Base-by-base conservation (phyloP, 2,113 vertebrate species). In the Chitala chitala region DNA sequence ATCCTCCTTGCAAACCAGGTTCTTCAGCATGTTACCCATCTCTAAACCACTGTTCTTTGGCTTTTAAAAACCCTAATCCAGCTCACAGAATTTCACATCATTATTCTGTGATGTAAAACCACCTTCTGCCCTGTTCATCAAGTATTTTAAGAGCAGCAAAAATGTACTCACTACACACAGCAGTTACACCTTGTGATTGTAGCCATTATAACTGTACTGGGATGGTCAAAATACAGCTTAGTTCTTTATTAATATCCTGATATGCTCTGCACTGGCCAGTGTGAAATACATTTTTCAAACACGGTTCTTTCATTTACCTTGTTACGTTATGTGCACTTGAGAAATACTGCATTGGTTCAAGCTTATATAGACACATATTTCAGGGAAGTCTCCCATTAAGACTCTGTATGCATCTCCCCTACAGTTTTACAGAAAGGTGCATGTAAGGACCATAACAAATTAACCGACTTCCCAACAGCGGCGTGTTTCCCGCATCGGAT, bases 391-490 rank as follows among this genome's bases (percentile, higher is more conserved):
- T 36, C 56, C 40, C 17, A 50, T 50, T 70, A 33, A 70, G 46
- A 15, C 5, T 54, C 76, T 70, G 75, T 78, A 69, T 63, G 59
- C 55, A 9, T 74, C 70, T 69, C 66, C 78, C 69, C 76, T 78
- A 63, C 77, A n/a, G n/a, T 46, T 78, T 72, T 80, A 84, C 83
- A 84, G 82, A 81, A 87, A 86, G 86, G 83, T 86, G 84, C 85
- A 80, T 80, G 82, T 86, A 81, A 81, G 79, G 86, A 82, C 54
- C 80, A 84, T 88, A 87, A 88, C 87, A 89, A 88, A 87, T 86
- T 78, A 77, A 86, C 84, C 82, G 80, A 79, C 82, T 68, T 82
- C 79, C 85, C 82, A 83, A 83, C 82, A 83, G 80, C 82, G 83
- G 83, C 81, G 78, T 61, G 71, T 40, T 55, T 54, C 55, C 3